Evolutionary conservation across 2,888 invertebrate genomes (phyloP).

Genomic region (Diarsia brunnea): DNA sequence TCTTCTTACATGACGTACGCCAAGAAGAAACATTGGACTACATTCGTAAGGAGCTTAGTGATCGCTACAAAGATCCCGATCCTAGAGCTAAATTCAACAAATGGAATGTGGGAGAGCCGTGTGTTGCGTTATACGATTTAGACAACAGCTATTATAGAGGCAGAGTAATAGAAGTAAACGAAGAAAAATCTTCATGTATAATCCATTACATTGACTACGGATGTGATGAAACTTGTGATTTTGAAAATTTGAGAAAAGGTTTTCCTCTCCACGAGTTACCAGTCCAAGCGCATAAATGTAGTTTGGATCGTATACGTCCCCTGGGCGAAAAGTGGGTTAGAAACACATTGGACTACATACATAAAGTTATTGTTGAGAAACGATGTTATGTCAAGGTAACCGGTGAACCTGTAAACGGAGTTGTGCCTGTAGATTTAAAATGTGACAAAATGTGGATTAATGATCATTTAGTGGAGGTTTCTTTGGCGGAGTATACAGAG

Average conservation of each 20-base stretch:
- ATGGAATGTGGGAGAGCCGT: constrained; percentile 92
- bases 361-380: constrained; percentile 91
- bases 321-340: constrained; percentile 84
- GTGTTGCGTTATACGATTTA: constrained; percentile 92
- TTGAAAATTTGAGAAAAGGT: constrained; percentile 91
- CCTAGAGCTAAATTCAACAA: constrained; percentile 86
- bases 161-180: constrained; percentile 86
- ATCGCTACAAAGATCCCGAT: constrained; percentile 84
- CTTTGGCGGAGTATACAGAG: constrained; percentile 82
- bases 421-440: constrained; percentile 81
- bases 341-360: constrained; percentile 91
- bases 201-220: constrained; percentile 96
- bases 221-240: constrained; percentile 92
- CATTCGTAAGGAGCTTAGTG: constrained; percentile 88
- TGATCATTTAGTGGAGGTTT: constrained; percentile 86
- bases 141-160: constrained; percentile 94
- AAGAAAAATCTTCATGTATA: constrained; percentile 81
- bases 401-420: constrained; percentile 77
- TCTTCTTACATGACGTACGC: constrained; percentile 82
- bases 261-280: constrained; percentile 92
- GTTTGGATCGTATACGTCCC: constrained; percentile 85
- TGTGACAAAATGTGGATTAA: constrained; percentile 85
- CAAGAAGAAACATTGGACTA: constrained; percentile 84
- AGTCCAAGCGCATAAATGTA: constrained; percentile 92
- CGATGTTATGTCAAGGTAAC: constrained; percentile 87